Conservation (phyloP, 2,113 vertebrate genomes). For the Tragulus kanchil region DNA sequence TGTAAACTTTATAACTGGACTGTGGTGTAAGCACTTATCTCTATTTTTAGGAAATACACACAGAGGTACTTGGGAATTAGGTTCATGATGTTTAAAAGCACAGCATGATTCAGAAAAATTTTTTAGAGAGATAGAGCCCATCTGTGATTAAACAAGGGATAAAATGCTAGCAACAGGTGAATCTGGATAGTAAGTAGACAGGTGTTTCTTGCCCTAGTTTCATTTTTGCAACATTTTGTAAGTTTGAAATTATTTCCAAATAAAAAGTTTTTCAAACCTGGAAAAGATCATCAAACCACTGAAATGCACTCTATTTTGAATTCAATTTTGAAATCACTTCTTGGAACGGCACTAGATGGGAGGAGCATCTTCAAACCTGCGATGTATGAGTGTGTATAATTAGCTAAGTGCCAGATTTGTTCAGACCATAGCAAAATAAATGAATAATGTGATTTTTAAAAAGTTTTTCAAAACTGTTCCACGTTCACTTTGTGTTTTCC, state of each 20-base stretch:
- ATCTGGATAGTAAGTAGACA: neutral
- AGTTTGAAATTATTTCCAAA: constrained; percentile 29
- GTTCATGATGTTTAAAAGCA: neutral
- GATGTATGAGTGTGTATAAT: constrained; percentile 49
- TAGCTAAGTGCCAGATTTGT: constrained; percentile 65
- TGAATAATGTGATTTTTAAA: constrained; percentile 35
- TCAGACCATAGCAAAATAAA: constrained; percentile 50
- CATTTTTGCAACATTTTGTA: constrained; percentile 18
- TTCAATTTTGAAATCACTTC: constrained; percentile 66
- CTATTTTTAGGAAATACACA: constrained; percentile 42
- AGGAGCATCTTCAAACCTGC: constrained; percentile 46
- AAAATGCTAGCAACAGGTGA: neutral
- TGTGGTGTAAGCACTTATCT: neutral
- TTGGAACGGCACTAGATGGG: constrained; percentile 21
- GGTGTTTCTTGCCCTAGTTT: neutral
- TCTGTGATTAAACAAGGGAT: neutral
- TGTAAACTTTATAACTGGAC: neutral
- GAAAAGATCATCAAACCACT: constrained; percentile 67
- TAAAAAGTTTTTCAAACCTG: neutral
- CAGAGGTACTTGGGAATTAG: neutral
- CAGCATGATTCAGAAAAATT: neutral
- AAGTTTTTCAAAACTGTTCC: neutral
- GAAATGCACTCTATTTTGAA: constrained; percentile 62
- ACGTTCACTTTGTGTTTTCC: constrained; percentile 14
- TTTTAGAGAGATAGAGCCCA: neutral